Evolutionary conservation across 37 sponge, comb jelly and placozoan genomes (phyloP), one percentile per base, ranked within the genome.

Genomic region (Bolinopsis microptera): DNA sequence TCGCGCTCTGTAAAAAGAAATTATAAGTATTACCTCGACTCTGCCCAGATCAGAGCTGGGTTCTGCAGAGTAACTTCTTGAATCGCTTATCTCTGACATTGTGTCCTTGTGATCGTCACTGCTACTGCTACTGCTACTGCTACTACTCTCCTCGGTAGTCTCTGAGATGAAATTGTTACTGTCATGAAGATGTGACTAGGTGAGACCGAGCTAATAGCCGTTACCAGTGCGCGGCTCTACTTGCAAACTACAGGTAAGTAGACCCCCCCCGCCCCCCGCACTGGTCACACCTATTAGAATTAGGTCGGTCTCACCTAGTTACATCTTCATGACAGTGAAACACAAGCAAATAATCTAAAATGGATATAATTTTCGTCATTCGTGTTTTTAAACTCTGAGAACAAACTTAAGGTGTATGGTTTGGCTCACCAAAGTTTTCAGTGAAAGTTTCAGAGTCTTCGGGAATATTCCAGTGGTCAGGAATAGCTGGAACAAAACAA

Each of bases 401-500:
- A 13, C 13, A 48, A n/a, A n/a, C n/a, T n/a, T n/a, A n/a, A n/a
- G n/a, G n/a, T n/a, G n/a, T n/a, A n/a, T n/a, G n/a, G n/a, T n/a
- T n/a, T n/a, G n/a, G n/a, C 61, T 48, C 13, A 48, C 61, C 61
- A 48, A 48, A 48, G 61, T 48, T 48, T 48, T 48, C 61, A 18
- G 61, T 48, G 61, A 48, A 48, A 18, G 61, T 48, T 48, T 48
- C 61, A 48, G 61, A 48, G 61, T 48, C 61, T 48, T 77, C 61
- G 3, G 90, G 40, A 28, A 86, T 28, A n/a, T 86, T 86, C 90
- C 90, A 86, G 36, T 27, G 24, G 1, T 35, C 1, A 5, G 90
- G 90, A 41, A 86, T 86, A 9, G 34, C 48, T 21, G 90, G 90
- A 26, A 86, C 90, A 34, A 41, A 86, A n/a, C n/a, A 39, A n/a